phyloP scores from a whole-genome alignment of 2,113 vertebrate species.

The Pterocles burchelli region DNA sequence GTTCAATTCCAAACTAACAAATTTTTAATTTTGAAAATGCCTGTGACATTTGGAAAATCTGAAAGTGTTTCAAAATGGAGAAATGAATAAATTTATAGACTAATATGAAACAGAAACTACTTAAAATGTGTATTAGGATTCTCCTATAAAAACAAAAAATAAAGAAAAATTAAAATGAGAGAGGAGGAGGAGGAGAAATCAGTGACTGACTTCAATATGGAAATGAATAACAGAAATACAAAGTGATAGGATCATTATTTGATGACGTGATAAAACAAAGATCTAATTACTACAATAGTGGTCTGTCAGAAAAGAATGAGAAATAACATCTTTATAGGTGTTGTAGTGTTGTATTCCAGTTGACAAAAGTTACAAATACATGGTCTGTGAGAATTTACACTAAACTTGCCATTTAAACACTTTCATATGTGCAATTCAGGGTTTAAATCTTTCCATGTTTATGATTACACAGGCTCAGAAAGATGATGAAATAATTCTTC shows the following conservation, averaged over 20 bases:
- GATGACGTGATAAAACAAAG: slow-evolving; percentile 31
- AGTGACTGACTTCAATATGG: not conserved
- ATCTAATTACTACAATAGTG: not conserved
- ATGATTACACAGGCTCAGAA: not conserved
- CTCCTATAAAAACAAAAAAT: not conserved
- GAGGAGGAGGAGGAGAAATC: not conserved
- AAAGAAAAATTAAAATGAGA: slow-evolving; percentile 8
- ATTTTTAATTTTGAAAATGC: not conserved
- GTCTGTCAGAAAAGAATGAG: not conserved
- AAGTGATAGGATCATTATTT: not conserved
- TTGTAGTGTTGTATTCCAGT: not conserved
- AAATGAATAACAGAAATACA: slow-evolving; percentile 40
- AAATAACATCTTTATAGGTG: not conserved
- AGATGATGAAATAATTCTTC: not conserved
- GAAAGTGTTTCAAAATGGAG: not conserved
- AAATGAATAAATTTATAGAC: not conserved
- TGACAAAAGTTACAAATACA: not conserved
- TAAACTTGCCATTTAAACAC: not conserved
- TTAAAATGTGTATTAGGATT: not conserved
- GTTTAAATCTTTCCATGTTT: not conserved
- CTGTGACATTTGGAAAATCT: not conserved
- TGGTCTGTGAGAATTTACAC: not conserved
- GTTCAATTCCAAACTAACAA: not conserved
- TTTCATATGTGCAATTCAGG: fast-evolving
- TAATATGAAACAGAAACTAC: not conserved